Base-by-base conservation (phyloP, 1,140 invertebrate species). In the Drosophila saltans region DNA sequence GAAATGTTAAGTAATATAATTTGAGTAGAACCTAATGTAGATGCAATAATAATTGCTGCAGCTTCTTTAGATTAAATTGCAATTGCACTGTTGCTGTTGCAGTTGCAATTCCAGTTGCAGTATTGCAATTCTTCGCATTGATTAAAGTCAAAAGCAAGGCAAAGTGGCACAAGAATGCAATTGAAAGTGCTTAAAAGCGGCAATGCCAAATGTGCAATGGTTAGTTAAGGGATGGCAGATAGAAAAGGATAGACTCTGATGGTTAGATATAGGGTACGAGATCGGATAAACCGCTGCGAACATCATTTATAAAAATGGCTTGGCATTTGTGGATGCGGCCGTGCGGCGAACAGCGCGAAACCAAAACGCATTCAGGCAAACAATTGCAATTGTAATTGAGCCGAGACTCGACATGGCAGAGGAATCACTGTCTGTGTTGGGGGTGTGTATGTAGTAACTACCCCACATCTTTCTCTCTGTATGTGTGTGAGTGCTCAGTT, bases 371-470 rank as follows among this genome's bases (percentile, higher is more conserved):
- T 89, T 89, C 84, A 89, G 84, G 81, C 84, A 84, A 89, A 89
- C 84, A 89, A 89, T 89, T 89, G 84, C 84, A 89, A 89, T 89
- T 89, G 84, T 89, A 89, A 89, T 89, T 89, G 84, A 89, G 84
- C 84, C 80, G 84, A 78, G 80, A 84, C 84, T 88, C 71, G 77
- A 67, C 68, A 59, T 72, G 66, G 61, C 56, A 39, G 52, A 76
- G 68, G 56, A 76, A 72, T 77, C 60, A 69, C 72, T 75, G 59
- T 71, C 39, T 81, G 36, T 67, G 21, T 78, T 59, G 64, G 40
- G 33, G 3, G 33, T 36, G 33, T 3, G 33, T 36, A 36, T 36
- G 33, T 67, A 16, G 45, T 67, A 56, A 48, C 45, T 24, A 36
- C 3, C 1, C 33, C 33, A 36, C 3, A 2, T 36, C 40, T 60